Evolutionary conservation across 2,888 invertebrate genomes (phyloP).

Genomic region (Xanthia togata): DNA sequence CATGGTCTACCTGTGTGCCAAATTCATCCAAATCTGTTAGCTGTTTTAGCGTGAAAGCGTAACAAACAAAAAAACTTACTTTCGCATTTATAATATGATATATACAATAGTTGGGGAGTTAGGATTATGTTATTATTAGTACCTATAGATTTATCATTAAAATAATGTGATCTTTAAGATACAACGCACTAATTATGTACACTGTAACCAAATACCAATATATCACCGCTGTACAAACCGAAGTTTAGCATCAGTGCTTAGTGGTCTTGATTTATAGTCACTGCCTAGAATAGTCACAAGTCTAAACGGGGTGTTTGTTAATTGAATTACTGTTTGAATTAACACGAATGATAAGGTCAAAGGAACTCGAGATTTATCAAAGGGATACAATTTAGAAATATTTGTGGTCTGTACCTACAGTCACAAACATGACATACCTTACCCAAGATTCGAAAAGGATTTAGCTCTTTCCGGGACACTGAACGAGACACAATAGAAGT

Average conservation of each 20-base stretch:
- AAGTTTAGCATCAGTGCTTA: constrained; percentile 41
- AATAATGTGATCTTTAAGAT: neutral
- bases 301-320: constrained; percentile 54
- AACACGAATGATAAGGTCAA: constrained; percentile 34
- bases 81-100: neutral
- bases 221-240: constrained; percentile 42
- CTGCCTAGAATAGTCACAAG: constrained; percentile 41
- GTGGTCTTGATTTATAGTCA: constrained; percentile 55
- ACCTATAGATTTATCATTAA: neutral
- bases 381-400: neutral
- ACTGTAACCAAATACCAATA: constrained; percentile 25
- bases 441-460: neutral
- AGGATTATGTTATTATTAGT: neutral
- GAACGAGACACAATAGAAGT: too few relatives aligned
- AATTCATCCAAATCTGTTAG: too few relatives aligned
- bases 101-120: too few relatives aligned
- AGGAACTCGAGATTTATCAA: constrained; percentile 17
- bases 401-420: neutral
- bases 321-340: constrained; percentile 61
- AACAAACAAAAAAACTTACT: too few relatives aligned
- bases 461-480: neutral
- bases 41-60: too few relatives aligned
- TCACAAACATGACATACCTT: too few relatives aligned
- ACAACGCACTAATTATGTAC: neutral
- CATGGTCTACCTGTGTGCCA: too few relatives aligned